Evolutionary conservation across 2,888 invertebrate genomes (phyloP).

Genomic region (Noctua pronuba): DNA sequence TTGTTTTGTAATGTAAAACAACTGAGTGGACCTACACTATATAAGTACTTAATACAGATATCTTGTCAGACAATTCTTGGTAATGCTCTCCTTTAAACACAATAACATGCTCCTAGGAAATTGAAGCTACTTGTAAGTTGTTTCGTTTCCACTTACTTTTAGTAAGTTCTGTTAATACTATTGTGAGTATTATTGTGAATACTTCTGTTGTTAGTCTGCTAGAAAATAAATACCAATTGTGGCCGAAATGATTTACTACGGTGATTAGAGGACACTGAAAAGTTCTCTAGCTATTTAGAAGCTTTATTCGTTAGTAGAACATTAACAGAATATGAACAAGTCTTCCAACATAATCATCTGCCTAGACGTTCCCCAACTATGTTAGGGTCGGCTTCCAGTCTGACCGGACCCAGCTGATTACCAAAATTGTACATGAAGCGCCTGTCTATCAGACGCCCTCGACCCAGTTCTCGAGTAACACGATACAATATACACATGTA

Average conservation of each 20-base stretch:
- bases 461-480: background rate
- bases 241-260: background rate
- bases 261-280: background rate
- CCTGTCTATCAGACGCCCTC: background rate
- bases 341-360: background rate
- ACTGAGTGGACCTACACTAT: background rate
- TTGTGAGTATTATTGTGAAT: background rate
- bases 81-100: background rate
- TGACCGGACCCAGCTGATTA: background rate
- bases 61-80: background rate
- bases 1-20: background rate
- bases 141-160: background rate
- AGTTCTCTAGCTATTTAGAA: background rate
- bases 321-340: background rate
- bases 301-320: background rate
- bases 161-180: background rate
- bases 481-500: too few relatives aligned
- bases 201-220: background rate
- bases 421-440: background rate
- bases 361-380: background rate
- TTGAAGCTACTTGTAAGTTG: background rate
- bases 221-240: background rate
- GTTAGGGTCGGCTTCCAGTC: background rate
- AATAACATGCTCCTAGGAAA: background rate
- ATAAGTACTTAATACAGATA: background rate